These are phyloP conservation scores for Amphipoea lucens DNA, from an alignment of 2,888 invertebrate genomes.

Conservation along the genomic window DNA sequence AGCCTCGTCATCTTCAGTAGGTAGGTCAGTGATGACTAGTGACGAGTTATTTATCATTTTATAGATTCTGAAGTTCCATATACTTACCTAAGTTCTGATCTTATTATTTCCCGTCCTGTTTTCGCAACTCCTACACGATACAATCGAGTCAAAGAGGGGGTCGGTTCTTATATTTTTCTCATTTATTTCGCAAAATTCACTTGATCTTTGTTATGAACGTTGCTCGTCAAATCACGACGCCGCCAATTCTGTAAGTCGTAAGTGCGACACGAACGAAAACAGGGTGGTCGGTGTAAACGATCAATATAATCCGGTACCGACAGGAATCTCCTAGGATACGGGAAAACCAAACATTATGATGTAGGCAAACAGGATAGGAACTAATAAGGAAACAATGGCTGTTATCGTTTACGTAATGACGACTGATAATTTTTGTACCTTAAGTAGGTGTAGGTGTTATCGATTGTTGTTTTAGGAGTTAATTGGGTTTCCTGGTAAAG, in stretches of 20 bases:
- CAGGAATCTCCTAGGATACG: conserved; percentile 73
- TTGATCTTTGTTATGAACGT: neutral
- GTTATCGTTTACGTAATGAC: neutral
- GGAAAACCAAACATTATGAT: conserved; percentile 65
- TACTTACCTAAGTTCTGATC: too few relatives aligned
- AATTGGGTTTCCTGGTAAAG: neutral
- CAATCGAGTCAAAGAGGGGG: neutral
- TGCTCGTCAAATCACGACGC: conserved; percentile 4
- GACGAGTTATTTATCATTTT: neutral
- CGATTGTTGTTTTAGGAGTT: neutral
- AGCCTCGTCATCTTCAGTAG: neutral
- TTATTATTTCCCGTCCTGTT: neutral
- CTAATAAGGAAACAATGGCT: neutral
- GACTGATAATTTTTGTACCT: neutral
- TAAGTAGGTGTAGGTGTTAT: too few relatives aligned
- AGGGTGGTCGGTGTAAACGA: conserved; percentile 42
- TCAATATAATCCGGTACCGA: conserved; percentile 63
- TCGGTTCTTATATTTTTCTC: neutral
- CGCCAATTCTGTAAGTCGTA: conserved; percentile 17
- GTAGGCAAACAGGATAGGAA: conserved; percentile 37
- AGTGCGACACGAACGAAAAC: conserved; percentile 39
- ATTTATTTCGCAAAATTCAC: neutral
- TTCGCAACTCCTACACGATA: neutral
- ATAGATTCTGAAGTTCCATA: neutral
- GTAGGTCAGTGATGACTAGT: neutral